phyloP scores from a whole-genome alignment of 2,113 vertebrate species.

The Petroica traversi region DNA sequence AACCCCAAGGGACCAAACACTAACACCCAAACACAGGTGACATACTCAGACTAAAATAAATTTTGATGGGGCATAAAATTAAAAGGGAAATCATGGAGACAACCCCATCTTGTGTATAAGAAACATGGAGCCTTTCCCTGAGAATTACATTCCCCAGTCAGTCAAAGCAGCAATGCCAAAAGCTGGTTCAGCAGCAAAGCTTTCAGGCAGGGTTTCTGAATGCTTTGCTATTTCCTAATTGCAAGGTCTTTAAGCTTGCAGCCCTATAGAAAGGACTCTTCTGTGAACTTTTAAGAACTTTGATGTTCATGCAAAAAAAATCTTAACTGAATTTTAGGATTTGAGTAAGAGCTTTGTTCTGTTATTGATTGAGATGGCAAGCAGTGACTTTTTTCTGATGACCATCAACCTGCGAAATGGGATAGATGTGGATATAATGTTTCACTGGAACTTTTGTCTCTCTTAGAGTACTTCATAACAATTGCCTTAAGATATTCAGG shows the following conservation, averaged over 20 bases:
- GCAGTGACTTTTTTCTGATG: neutral
- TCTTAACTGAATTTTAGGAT: neutral
- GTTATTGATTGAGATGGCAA: neutral
- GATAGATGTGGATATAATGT: neutral
- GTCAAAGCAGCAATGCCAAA: neutral
- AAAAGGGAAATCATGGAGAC: neutral
- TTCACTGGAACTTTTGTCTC: neutral
- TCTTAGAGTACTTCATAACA: neutral
- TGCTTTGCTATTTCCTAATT: neutral
- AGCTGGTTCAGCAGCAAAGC: neutral
- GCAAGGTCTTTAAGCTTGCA: neutral
- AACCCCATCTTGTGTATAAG: neutral
- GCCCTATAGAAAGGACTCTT: neutral
- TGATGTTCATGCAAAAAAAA: neutral
- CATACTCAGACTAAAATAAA: neutral
- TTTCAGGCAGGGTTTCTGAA: neutral
- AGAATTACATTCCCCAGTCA: neutral
- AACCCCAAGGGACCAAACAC: fast-evolving
- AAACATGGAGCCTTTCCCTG: neutral
- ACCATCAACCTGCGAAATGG: neutral
- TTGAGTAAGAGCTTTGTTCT: neutral
- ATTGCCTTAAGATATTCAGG: neutral
- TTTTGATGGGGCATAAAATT: neutral
- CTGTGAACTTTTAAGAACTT: neutral
- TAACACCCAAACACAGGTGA: neutral